These are phyloP conservation scores for Pangasianodon gigas DNA, from an alignment of 2,113 vertebrate species.

Conservation along the genomic window DNA sequence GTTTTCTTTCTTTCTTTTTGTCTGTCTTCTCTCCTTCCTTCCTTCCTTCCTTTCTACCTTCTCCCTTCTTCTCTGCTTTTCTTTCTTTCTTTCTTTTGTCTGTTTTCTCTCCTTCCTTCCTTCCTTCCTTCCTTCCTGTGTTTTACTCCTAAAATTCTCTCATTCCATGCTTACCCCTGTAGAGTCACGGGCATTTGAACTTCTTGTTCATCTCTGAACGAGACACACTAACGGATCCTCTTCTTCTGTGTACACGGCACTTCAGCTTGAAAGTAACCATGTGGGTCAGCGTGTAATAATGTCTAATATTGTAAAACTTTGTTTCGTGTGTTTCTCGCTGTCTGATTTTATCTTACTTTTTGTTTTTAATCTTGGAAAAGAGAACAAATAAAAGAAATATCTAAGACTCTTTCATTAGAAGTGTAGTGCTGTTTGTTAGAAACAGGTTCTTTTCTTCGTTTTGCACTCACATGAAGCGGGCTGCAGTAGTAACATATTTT, in stretches of 20 bases:
- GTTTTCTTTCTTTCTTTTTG: background rate
- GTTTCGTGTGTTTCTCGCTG: slow-evolving; percentile 65
- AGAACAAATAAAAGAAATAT: slow-evolving; percentile 46
- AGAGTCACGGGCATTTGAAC: slow-evolving; percentile 24
- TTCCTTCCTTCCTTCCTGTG: background rate
- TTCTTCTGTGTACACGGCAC: slow-evolving; percentile 67
- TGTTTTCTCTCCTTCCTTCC: background rate
- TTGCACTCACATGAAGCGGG: slow-evolving; percentile 65
- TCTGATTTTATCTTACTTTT: slow-evolving; percentile 64
- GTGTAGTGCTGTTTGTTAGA: slow-evolving; percentile 63
- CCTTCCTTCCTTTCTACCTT: no score
- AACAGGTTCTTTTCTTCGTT: slow-evolving; percentile 55
- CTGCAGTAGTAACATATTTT: slow-evolving; percentile 72
- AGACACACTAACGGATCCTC: slow-evolving; percentile 52
- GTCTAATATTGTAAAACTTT: slow-evolving; percentile 76
- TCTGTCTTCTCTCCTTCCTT: rapidly evolving
- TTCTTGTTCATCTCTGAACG: background rate
- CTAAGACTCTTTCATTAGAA: slow-evolving; percentile 60
- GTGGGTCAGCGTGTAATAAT: slow-evolving; percentile 70
- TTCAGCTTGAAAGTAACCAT: slow-evolving; percentile 54
- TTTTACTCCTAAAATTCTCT: background rate
- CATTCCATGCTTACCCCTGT: background rate
- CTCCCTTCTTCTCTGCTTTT: background rate
- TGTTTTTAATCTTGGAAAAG: slow-evolving; percentile 58
- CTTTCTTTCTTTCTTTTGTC: background rate